These are phyloP conservation scores for Lophotis ruficrista DNA, from an alignment of 2,113 vertebrate species.

Conservation along the genomic window DNA sequence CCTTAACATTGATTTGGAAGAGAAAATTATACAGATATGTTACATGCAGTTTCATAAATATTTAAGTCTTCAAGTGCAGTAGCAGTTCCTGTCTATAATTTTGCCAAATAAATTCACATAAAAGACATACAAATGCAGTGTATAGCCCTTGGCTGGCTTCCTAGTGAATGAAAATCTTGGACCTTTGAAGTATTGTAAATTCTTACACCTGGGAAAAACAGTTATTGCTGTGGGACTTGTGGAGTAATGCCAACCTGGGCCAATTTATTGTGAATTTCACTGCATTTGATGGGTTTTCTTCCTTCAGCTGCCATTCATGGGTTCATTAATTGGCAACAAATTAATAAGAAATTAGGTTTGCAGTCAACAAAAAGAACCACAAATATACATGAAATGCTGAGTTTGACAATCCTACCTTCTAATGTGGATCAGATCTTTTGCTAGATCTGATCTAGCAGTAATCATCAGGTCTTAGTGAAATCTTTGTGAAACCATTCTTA, in stretches of 20 bases:
- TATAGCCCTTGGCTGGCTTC: background rate
- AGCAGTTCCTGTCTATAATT: background rate
- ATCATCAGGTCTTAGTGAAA: background rate
- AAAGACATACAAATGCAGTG: background rate
- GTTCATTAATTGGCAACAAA: background rate
- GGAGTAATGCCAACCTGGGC: background rate
- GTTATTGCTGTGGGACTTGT: background rate
- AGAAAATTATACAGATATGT: background rate
- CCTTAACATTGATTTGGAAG: background rate
- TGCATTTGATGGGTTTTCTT: background rate
- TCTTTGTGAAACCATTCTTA: background rate
- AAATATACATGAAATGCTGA: background rate
- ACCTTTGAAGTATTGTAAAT: background rate
- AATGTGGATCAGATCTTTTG: background rate
- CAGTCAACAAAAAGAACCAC: background rate
- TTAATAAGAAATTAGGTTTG: background rate
- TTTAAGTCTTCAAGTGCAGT: background rate
- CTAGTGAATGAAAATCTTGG: background rate
- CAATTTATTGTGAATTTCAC: background rate
- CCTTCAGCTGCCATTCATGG: background rate
- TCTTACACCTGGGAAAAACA: background rate
- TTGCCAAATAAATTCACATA: background rate
- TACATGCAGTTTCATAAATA: background rate
- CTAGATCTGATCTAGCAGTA: no score
- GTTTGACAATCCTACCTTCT: background rate